Percentiles rank a stretch among this genome's conserved stretches.
Evolutionary conservation across 2,797 vertebrate species (phyloP).

Genomic region (Bufotes viridis): DNA sequence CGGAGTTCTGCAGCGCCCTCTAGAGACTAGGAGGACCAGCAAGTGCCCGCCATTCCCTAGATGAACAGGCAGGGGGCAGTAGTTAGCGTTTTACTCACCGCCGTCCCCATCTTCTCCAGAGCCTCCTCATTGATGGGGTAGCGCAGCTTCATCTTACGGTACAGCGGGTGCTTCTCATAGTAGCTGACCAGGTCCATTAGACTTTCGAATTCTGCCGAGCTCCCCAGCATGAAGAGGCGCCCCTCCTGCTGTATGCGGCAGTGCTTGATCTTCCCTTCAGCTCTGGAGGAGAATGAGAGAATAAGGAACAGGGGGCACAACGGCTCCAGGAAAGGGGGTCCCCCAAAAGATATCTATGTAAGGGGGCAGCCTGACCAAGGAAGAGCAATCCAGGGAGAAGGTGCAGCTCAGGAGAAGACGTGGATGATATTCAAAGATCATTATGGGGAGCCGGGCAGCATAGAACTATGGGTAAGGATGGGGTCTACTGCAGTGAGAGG

Average conservation of each 20-base stretch:
- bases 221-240: constrained; percentile 76
- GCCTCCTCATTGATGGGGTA: constrained; percentile 78
- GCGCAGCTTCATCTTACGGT: constrained; percentile 77
- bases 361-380: neutral
- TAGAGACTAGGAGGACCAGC: no score
- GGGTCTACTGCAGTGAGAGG: no score
- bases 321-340: neutral
- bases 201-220: constrained; percentile 75
- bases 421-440: neutral
- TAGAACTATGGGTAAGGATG: no score
- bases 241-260: constrained; percentile 78
- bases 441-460: no score
- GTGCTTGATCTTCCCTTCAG: constrained; percentile 78
- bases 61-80: neutral
- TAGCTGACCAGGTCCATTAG: constrained; percentile 75
- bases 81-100: constrained; percentile 66
- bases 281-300: constrained; percentile 64
- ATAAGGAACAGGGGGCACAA: neutral
- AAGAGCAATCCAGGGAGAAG: neutral
- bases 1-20: neutral
- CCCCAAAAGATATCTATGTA: neutral
- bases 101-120: constrained; percentile 77
- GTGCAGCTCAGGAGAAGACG: neutral
- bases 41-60: neutral
- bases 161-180: constrained; percentile 76